Percentiles rank a stretch among this genome's conserved stretches.
Conservation (phyloP, 2,888 invertebrate genomes). For the Arrhopalites spinosus region DNA sequence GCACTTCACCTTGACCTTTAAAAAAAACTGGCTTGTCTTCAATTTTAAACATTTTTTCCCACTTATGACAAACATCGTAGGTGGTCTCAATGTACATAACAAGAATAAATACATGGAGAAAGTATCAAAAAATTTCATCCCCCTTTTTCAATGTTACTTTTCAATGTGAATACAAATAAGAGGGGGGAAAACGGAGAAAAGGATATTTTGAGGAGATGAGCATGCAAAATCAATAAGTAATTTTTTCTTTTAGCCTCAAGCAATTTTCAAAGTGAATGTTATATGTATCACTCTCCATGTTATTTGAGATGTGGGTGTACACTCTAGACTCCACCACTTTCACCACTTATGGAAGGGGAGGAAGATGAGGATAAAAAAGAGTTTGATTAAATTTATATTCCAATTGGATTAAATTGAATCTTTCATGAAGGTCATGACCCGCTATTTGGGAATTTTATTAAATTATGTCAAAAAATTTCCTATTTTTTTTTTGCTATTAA, state of each 20-base stretch:
- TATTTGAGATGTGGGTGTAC: not conserved
- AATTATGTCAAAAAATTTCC: not conserved
- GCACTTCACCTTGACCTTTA: too few species aligned
- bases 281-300: not conserved
- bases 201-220: not conserved
- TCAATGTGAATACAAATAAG: slow-evolving; percentile 33
- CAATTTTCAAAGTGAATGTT: not conserved
- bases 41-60: too few species aligned
- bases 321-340: too few species aligned
- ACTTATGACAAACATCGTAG: too few species aligned
- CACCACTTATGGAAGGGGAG: not conserved
- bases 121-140: not conserved
- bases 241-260: slow-evolving; percentile 5
- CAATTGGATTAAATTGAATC: not conserved
- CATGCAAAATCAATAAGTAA: slow-evolving; percentile 25
- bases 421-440: not conserved
- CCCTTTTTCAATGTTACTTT: slow-evolving; percentile 11
- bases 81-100: too few species aligned
- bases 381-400: slow-evolving; percentile 9
- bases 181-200: not conserved
- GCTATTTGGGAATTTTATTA: not conserved
- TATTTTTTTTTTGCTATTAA: not conserved
- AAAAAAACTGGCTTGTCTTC: too few species aligned
- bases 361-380: not conserved
- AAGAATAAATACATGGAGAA: not conserved